Evolutionary conservation across 2,888 invertebrate genomes (phyloP), one percentile per base, ranked within the genome.

Genomic region (Saturnia japonica): DNA sequence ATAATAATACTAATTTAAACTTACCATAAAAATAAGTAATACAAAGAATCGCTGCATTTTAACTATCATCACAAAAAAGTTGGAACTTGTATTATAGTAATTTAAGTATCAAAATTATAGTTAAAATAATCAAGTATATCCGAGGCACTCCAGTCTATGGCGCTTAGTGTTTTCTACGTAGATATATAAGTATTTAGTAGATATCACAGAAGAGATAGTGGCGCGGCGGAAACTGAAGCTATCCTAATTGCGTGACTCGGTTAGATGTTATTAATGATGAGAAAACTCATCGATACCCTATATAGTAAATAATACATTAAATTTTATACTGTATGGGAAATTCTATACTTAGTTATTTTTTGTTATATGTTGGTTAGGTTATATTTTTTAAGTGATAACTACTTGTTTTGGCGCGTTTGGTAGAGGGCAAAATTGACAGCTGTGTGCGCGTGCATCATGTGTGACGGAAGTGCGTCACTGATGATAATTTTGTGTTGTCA

Each of bases 151-250:
- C 9, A 16, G 16, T 47, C 45, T 67, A 47, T n/a, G 45, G 67
- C 34, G 34, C 40, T 40, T 22, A 57, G 22, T 40, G 45, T 70
- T 60, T 67, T 60, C 54, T 60, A 34, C 34, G 45, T 67, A 66
- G 68, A 70, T 43, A 67, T 54, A 7, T 16, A 54, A 47, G n/a
- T 42, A n/a, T 42, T 66, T 75, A 69, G 72, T 73, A 64, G 71
- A 72, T 76, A 73, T 77, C 77, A 74, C 73, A 68, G 51, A 16
- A 57, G 69, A 77, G 77, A 80, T 78, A 77, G 73, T 72, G 73
- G 73, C 70, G 77, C 72, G 73, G 73, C 70, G 77, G 77, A 78
- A 76, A 81, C 76, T 77, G 77, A 76, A 73, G 57, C 73, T 78
- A 76, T 69, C 64, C 71, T 73, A n/a, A 40, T 64, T 69, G 68